A percentile compares a stretch with the other conserved stretches of the same genome.
phyloP scores from a whole-genome alignment of 2,797 vertebrate species.

The Selene dorsalis region DNA sequence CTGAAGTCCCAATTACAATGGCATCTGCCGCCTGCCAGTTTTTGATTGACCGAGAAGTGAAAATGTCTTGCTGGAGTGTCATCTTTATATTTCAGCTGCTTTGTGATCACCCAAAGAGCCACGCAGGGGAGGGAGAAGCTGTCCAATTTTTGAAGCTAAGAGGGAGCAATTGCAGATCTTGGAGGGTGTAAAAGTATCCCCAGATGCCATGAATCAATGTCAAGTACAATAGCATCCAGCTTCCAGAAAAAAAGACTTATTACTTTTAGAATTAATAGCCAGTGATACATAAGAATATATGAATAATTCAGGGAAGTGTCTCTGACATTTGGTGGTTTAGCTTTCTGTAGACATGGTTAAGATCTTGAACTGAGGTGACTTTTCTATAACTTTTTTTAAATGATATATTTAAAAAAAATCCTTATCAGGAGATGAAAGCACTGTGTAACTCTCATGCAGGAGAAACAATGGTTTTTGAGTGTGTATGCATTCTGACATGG shows the following conservation, averaged over 20 bases:
- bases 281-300: conserved; percentile 13
- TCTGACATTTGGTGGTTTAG: background rate
- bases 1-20: background rate
- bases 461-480: background rate
- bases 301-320: conserved; percentile 31
- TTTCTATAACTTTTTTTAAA: background rate
- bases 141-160: background rate
- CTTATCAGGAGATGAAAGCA: background rate
- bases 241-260: background rate
- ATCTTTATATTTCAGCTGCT: conserved; percentile 5
- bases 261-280: conserved; percentile 24
- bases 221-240: conserved; percentile 15
- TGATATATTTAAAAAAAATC: background rate
- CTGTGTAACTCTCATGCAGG: background rate
- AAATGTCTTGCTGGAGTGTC: background rate
- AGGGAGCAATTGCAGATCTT: conserved; percentile 15
- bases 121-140: background rate
- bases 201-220: conserved; percentile 35
- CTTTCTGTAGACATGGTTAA: background rate
- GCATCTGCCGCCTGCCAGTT: background rate
- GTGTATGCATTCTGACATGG: background rate
- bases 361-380: background rate
- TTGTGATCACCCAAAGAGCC: conserved; percentile 2
- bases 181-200: conserved; percentile 3
- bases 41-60: background rate